Percentiles rank a stretch among this genome's conserved stretches.
These are phyloP conservation scores for Gryon sp. DNA, from an alignment of 1,140 invertebrate genomes.

Conservation along the genomic window DNA sequence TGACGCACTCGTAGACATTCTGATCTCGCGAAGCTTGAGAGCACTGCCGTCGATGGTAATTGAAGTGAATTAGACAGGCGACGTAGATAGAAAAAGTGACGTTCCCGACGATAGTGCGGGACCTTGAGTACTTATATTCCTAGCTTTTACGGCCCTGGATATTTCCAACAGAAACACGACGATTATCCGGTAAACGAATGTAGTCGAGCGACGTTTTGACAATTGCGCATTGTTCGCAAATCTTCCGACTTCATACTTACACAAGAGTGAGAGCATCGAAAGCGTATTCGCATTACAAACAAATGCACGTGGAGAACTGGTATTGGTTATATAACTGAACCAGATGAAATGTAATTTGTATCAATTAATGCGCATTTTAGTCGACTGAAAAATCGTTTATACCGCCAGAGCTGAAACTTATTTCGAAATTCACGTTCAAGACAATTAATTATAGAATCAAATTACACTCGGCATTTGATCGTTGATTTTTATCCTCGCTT, in stretches of 20 bases:
- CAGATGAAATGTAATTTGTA: constrained; percentile 45
- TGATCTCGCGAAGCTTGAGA: constrained; percentile 1
- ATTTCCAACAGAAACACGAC: constrained; percentile 73
- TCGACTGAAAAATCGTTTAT: constrained; percentile 37
- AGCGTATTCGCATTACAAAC: constrained; percentile 32
- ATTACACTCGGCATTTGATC: constrained; percentile 5
- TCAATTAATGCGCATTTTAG: constrained; percentile 52
- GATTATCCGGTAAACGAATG: constrained; percentile 76
- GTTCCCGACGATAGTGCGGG: constrained; percentile 35
- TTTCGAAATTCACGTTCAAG: constrained; percentile 23
- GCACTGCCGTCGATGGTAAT: constrained; percentile 16
- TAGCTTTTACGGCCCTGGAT: constrained; percentile 67
- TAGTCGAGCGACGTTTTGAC: constrained; percentile 70
- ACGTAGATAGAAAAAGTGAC: constrained; percentile 46
- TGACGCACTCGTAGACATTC: constrained; percentile 28
- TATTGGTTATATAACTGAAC: constrained; percentile 36
- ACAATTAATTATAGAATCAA: constrained; percentile 41
- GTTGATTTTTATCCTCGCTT: constrained; percentile 32
- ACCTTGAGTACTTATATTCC: constrained; percentile 66
- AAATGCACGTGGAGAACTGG: constrained; percentile 13
- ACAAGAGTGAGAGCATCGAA: constrained; percentile 23
- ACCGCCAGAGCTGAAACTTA: constrained; percentile 26
- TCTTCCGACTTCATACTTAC: constrained; percentile 34
- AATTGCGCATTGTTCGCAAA: constrained; percentile 45
- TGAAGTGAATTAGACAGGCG: constrained; percentile 38